Percentiles rank a stretch among this genome's conserved stretches.
Evolutionary conservation across 2,113 vertebrate species (phyloP).

Genomic region (Tricholaema leucomelas): DNA sequence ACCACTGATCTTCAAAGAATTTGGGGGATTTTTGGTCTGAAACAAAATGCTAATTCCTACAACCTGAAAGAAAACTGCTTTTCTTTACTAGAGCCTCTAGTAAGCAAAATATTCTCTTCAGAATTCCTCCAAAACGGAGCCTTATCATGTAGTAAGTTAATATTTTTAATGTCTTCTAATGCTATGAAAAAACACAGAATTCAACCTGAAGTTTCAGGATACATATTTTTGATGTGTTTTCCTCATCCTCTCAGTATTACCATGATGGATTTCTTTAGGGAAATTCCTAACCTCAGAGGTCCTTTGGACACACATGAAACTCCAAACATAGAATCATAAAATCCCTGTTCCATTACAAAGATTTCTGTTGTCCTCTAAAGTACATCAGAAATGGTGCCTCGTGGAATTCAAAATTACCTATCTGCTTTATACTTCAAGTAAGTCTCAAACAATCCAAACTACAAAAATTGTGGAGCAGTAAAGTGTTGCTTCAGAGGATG

Average conservation of each 20-base stretch:
- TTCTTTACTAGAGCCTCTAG: not conserved
- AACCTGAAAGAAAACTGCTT: not conserved
- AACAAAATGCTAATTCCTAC: conserved; percentile 6
- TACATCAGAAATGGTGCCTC: not conserved
- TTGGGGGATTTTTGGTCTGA: not conserved
- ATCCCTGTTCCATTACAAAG: not conserved
- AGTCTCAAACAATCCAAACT: not conserved
- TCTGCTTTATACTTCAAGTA: not conserved
- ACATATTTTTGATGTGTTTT: not conserved
- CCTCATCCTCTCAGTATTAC: not conserved
- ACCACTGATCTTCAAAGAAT: not conserved
- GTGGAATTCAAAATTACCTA: not conserved
- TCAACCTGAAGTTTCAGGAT: not conserved
- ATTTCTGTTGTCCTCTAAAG: not conserved
- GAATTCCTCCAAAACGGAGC: not conserved
- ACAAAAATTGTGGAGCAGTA: not conserved
- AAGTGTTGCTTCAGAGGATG: not conserved
- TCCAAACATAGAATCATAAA: not conserved
- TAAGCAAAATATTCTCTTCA: not conserved
- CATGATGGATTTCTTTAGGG: not conserved
- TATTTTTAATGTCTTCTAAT: not conserved
- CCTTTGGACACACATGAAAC: not conserved
- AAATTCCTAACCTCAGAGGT: not conserved
- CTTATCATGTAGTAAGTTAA: not conserved
- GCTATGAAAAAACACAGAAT: not conserved